Percentiles rank a stretch among this genome's conserved stretches.
phyloP scores from a whole-genome alignment of 2,113 vertebrate species.

The Arothron firmamentum region DNA sequence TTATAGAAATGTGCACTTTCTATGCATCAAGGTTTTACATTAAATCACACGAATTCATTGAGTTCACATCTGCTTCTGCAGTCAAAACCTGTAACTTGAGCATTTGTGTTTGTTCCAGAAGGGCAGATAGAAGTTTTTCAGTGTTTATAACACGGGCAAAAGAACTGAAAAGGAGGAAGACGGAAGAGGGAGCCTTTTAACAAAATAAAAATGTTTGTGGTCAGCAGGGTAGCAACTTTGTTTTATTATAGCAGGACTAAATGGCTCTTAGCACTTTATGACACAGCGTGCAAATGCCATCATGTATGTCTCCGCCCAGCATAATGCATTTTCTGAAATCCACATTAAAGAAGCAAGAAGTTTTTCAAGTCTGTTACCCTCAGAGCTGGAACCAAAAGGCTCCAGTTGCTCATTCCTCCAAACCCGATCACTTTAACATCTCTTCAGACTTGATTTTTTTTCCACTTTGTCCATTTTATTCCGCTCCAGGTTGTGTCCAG shows the following conservation, averaged over 20 bases:
- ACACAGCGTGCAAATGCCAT: conserved; percentile 56
- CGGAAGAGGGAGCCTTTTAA: conserved; percentile 11
- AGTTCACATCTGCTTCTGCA: too few species aligned
- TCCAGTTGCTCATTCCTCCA: conserved; percentile 1
- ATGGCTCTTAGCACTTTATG: conserved; percentile 52
- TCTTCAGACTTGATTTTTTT: conserved; percentile 2
- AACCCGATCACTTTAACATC: too few species aligned
- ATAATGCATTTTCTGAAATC: conserved; percentile 32
- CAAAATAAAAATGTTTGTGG: conserved; percentile 54
- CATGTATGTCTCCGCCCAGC: conserved; percentile 37
- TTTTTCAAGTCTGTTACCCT: conserved; percentile 8
- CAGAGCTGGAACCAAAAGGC: conserved; percentile 3
- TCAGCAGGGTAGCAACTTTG: conserved; percentile 36
- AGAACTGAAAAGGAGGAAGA: conserved; percentile 28
- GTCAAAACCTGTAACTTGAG: neutral
- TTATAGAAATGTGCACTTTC: too few species aligned
- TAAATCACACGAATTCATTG: too few species aligned
- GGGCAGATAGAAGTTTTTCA: conserved; percentile 9
- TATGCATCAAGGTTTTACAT: too few species aligned
- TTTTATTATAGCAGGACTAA: conserved; percentile 39
- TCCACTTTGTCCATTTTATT: neutral
- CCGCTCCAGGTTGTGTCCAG: conserved; percentile 65
- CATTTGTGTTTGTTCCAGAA: neutral
- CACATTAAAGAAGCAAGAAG: conserved; percentile 29
- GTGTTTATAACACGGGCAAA: conserved; percentile 22